Evolutionary conservation across 2,797 vertebrate species (phyloP).

Genomic region (Bradypodion pumilum): DNA sequence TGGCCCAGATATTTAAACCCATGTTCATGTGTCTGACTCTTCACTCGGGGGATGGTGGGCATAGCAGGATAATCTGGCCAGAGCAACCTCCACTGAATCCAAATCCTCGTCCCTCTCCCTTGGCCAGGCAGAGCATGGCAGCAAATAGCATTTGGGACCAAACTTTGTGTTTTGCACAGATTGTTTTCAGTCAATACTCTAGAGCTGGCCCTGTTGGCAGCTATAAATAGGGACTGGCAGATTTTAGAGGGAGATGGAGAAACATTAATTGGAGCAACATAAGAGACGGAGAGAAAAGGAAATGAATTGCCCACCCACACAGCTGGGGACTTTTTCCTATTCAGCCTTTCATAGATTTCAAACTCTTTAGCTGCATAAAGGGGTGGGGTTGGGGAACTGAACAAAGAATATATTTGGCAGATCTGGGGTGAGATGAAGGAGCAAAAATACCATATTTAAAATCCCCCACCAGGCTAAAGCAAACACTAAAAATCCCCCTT

Average conservation of each 20-base stretch:
- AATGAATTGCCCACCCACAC: slow-evolving; percentile 28
- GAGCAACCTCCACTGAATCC: not conserved
- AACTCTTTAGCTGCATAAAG: not conserved
- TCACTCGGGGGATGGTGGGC: too few species aligned
- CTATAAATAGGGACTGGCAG: slow-evolving; percentile 38
- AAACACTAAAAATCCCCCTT: too few species aligned
- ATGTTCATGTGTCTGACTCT: too few species aligned
- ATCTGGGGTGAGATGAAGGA: slow-evolving; percentile 1
- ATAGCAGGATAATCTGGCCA: not conserved
- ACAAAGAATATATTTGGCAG: not conserved
- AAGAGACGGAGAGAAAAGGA: slow-evolving; percentile 8
- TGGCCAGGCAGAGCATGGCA: not conserved
- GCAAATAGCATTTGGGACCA: not conserved
- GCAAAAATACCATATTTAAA: not conserved
- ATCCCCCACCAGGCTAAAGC: not conserved
- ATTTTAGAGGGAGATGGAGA: slow-evolving; percentile 20
- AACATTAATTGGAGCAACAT: slow-evolving; percentile 33
- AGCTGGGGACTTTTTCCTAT: slow-evolving; percentile 9
- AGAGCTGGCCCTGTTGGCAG: not conserved
- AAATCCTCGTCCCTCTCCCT: not conserved
- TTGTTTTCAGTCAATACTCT: not conserved
- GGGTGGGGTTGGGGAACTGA: too few species aligned
- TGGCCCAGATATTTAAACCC: too few species aligned
- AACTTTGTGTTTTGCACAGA: not conserved
- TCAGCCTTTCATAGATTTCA: slow-evolving; percentile 18